These are phyloP conservation scores for Delia radicum DNA, from an alignment of 1,140 invertebrate species.

Conservation along the genomic window DNA sequence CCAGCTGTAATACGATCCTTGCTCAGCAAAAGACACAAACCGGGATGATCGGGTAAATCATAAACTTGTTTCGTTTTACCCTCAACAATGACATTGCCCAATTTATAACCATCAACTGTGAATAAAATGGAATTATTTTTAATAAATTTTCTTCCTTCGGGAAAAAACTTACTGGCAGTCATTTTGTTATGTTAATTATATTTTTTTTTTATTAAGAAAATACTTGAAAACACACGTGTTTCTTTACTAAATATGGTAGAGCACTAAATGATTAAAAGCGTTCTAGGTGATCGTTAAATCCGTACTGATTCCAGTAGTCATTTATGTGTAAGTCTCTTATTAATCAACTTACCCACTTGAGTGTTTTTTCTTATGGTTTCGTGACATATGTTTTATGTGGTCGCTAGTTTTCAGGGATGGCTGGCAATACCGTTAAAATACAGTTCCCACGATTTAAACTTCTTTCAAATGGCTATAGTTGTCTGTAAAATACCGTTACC, in stretches of 20 bases:
- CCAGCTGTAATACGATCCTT: constrained; percentile 96
- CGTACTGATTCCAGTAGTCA: not conserved
- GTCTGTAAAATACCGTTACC: too few relatives aligned
- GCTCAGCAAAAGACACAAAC: constrained; percentile 75
- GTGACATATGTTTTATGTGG: not conserved
- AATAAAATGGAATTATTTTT: not conserved
- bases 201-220: not conserved
- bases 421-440: too few relatives aligned
- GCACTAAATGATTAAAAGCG: not conserved
- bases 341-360: not conserved
- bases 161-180: not conserved
- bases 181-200: not conserved
- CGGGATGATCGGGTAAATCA: constrained; percentile 68
- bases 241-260: not conserved
- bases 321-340: not conserved
- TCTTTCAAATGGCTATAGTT: too few relatives aligned
- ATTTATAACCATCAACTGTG: constrained; percentile 66
- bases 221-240: not conserved
- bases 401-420: not conserved
- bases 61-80: constrained; percentile 96
- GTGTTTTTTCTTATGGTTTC: not conserved
- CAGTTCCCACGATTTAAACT: too few relatives aligned
- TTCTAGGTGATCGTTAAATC: not conserved
- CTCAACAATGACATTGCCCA: constrained; percentile 79
- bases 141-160: not conserved